phyloP scores from a whole-genome alignment of 2,797 vertebrate genomes.

The Eleutherodactylus coqui region DNA sequence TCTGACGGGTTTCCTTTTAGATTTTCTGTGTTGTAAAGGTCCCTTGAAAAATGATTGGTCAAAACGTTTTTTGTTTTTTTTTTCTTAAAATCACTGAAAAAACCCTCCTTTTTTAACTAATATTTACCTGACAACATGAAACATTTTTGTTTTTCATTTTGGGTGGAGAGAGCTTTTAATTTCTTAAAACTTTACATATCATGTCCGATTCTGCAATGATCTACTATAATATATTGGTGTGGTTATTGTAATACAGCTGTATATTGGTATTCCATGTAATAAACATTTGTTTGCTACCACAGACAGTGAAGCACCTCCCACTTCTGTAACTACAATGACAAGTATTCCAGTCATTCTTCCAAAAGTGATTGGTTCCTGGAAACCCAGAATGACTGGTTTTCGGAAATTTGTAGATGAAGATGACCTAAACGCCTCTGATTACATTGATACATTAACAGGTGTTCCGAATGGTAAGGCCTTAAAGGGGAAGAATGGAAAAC shows the following conservation, averaged over 20 bases:
- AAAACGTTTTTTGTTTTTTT: too few species aligned
- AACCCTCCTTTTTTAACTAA: not conserved
- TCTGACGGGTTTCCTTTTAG: not conserved
- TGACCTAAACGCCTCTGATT: slow-evolving; percentile 94
- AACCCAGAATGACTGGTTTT: slow-evolving; percentile 96
- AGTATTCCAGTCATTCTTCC: slow-evolving; percentile 93
- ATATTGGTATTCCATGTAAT: slow-evolving; percentile 72
- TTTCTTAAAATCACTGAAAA: not conserved
- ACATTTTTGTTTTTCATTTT: not conserved
- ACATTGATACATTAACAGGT: slow-evolving; percentile 95
- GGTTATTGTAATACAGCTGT: not conserved
- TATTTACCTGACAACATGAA: not conserved
- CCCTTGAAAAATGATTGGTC: too few species aligned
- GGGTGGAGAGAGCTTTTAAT: not conserved
- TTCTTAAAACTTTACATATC: not conserved
- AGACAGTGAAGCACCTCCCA: slow-evolving; percentile 95
- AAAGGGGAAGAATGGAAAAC: slow-evolving; percentile 81
- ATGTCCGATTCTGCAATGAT: not conserved
- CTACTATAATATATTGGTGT: not conserved
- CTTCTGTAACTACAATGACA: slow-evolving; percentile 92
- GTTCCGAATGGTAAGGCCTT: slow-evolving; percentile 98
- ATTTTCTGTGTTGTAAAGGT: not conserved
- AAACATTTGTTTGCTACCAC: slow-evolving; percentile 98
- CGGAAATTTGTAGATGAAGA: slow-evolving; percentile 94
- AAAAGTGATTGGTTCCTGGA: slow-evolving; percentile 95